Evolutionary conservation across 2,888 invertebrate species (phyloP).

Genomic region (Seira sanloemensis): DNA sequence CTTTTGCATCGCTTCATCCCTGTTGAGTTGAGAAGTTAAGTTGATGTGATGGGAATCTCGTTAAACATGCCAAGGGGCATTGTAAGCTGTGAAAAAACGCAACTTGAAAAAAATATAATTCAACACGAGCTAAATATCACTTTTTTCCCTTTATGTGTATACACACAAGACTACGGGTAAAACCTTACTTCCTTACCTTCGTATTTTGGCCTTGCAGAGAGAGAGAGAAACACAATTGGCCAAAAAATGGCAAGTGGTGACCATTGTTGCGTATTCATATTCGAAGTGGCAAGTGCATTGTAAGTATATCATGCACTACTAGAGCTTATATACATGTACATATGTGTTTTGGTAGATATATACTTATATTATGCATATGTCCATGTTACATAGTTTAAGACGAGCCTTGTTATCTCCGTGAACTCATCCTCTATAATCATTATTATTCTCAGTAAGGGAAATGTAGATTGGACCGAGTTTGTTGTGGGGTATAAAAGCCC

Average conservation of each 20-base stretch:
- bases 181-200: too few species aligned
- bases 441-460: slow-evolving; percentile 38
- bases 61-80: slow-evolving; percentile 69
- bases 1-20: slow-evolving; percentile 48
- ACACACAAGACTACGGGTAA: slow-evolving; percentile 19
- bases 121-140: slow-evolving; percentile 55
- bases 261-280: slow-evolving; percentile 32
- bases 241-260: slow-evolving; percentile 29
- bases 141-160: slow-evolving; percentile 28
- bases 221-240: slow-evolving; percentile 5
- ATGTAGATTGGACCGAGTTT: slow-evolving; percentile 25
- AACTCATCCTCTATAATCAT: background rate
- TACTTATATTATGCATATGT: background rate
- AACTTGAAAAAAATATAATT: slow-evolving; percentile 58
- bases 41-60: slow-evolving; percentile 70
- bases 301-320: background rate
- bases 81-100: slow-evolving; percentile 62
- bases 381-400: slow-evolving; percentile 12
- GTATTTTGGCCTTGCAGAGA: slow-evolving; percentile 17
- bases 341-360: background rate
- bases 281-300: too few species aligned
- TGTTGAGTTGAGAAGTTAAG: slow-evolving; percentile 64
- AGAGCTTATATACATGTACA: background rate
- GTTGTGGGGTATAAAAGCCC: background rate
- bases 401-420: too few species aligned